Conservation (phyloP, 2,113 vertebrate species). For the Malurus melanocephalus region DNA sequence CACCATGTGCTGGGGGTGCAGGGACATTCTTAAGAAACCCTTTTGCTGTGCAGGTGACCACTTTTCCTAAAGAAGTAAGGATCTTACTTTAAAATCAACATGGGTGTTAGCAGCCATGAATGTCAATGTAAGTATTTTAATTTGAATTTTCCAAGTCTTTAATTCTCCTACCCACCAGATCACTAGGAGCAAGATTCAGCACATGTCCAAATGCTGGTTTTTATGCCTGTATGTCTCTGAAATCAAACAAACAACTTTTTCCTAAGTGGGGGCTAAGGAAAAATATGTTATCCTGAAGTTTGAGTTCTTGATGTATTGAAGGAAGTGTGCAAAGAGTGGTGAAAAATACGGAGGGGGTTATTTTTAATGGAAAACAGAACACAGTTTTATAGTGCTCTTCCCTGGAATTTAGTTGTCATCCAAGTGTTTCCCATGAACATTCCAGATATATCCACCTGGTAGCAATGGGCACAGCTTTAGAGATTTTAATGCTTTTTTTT, state of each 20-base stretch:
- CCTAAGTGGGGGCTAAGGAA: background rate
- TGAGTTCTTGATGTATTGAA: background rate
- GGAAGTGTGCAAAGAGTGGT: background rate
- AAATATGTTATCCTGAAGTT: background rate
- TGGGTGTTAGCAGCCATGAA: background rate
- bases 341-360: background rate
- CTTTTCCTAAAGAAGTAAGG: background rate
- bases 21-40: background rate
- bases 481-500: background rate
- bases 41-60: background rate
- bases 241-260: background rate
- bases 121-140: background rate
- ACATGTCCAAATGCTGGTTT: background rate
- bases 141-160: background rate
- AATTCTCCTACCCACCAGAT: background rate
- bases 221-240: background rate
- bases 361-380: conserved; percentile 37
- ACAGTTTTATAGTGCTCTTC: background rate
- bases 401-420: conserved; percentile 24
- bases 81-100: background rate
- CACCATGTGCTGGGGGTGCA: background rate
- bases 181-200: background rate
- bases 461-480: background rate
- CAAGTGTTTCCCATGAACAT: background rate
- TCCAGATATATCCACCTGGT: conserved; percentile 5